phyloP scores from a whole-genome alignment of 2,797 vertebrate genomes.

The Aotus griseimembra region DNA sequence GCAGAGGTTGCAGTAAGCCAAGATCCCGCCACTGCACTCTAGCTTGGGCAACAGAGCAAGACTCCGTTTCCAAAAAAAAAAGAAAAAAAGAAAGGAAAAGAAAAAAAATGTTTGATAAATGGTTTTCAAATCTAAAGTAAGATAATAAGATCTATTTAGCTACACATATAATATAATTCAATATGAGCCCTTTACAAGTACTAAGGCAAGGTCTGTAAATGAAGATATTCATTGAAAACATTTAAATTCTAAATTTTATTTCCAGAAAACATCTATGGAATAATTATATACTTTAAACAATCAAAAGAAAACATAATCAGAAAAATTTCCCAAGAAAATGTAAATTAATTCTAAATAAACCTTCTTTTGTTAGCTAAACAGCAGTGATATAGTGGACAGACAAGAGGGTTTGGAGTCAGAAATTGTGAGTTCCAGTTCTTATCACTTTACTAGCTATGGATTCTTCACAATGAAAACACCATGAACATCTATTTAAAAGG shows the following conservation, averaged over 20 bases:
- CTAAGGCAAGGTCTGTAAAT: background rate
- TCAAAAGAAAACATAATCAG: background rate
- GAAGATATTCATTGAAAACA: background rate
- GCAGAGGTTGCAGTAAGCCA: background rate
- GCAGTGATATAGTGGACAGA: background rate
- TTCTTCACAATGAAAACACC: background rate
- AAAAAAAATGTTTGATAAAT: background rate
- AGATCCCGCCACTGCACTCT: background rate
- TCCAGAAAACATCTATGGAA: background rate
- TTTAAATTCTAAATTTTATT: background rate
- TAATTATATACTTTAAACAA: conserved; percentile 11
- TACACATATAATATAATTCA: background rate
- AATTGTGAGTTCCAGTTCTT: background rate
- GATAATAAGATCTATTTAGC: background rate
- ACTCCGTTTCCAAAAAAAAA: background rate
- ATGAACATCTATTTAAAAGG: background rate
- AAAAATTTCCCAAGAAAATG: conserved; percentile 17
- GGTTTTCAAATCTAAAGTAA: conserved; percentile 28
- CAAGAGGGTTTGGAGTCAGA: background rate
- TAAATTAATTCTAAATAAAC: background rate
- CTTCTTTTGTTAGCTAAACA: conserved; percentile 17
- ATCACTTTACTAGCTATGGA: background rate
- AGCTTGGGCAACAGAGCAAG: background rate
- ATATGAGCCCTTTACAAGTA: background rate
- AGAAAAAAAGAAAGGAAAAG: too few species aligned